These are phyloP conservation scores for Tetrao urogallus DNA, from an alignment of 2,113 vertebrate species.

Conservation along the genomic window DNA sequence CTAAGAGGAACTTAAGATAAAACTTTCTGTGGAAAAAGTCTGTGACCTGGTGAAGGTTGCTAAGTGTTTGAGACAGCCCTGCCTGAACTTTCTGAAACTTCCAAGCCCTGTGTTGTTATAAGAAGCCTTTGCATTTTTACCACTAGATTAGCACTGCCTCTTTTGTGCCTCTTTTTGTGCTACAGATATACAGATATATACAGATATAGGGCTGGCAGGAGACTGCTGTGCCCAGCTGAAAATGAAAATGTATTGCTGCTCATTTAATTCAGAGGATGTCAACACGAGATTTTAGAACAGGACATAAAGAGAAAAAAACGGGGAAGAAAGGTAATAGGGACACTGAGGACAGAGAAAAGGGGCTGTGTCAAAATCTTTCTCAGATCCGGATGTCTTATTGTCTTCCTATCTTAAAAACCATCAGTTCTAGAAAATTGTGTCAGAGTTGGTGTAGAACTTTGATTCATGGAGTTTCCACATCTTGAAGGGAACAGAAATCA, in stretches of 20 bases:
- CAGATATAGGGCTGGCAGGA: background rate
- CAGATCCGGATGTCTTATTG: background rate
- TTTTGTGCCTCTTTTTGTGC: too few relatives aligned
- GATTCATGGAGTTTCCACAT: background rate
- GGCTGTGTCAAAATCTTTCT: fast-evolving
- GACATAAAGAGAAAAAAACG: background rate
- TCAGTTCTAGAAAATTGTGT: background rate
- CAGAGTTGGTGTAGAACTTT: background rate
- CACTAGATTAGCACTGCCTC: background rate
- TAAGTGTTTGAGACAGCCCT: background rate
- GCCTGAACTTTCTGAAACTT: background rate
- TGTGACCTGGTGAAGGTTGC: background rate
- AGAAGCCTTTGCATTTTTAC: background rate
- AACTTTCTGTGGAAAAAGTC: background rate
- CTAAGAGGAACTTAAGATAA: conserved; percentile 10
- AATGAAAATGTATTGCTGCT: background rate
- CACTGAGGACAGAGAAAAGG: background rate
- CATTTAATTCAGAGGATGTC: background rate
- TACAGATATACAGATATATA: too few relatives aligned
- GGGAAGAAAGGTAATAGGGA: background rate
- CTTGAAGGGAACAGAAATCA: background rate
- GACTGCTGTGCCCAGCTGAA: background rate
- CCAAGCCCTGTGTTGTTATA: background rate
- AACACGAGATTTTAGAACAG: background rate
- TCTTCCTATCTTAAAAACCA: background rate